Evolutionary conservation across 2,888 invertebrate genomes (phyloP), one percentile per base, ranked within the genome.

Genomic region (Eumacrocentrus americanus): DNA sequence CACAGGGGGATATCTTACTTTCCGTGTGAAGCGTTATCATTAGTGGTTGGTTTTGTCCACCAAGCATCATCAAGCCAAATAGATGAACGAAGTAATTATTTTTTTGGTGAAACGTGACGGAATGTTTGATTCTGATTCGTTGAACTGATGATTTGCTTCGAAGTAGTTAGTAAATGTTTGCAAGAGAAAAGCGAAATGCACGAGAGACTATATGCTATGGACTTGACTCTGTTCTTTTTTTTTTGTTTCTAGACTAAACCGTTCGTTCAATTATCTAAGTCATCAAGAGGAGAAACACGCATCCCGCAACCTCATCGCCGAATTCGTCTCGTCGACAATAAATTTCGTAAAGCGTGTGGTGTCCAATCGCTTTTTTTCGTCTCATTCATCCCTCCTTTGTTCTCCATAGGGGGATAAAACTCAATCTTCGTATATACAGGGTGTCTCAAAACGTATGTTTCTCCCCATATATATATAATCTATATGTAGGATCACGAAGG

Each of bases 21-120:
- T 20, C 9, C 9, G 9, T 38, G n/a, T n/a, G 12, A 52, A 35
- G 35, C 35, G 11, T 50, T 23, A 11, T 46, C 23, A 25, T 46
- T 25, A 46, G 23, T n/a, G n/a, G 50, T 50, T 50, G 9, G n/a
- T 52, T 20, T 38, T 52, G 20, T 20, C 14, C 6, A 16, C 23
- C 23, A 52, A 52, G 51, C 51, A 22, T 38, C 51, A 52, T 37
- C 22, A 38, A 38, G 51, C 35, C 14, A 35, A 50, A 14, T 25
- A 50, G 6, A 38, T 37, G 23, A 22, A 22, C 12, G n/a, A 18
- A 12, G 12, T 16, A 5, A 2, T 34, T 50, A 12, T 14, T 35
- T 50, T 51, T 18, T 38, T 20, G 23, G 5, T 4, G 22, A 22
- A 20, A 23, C 46, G 23, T 22, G 12, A 46, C 3, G 5, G 9